Conservation (phyloP, 2,113 vertebrate species). For the Neogale vison region DNA sequence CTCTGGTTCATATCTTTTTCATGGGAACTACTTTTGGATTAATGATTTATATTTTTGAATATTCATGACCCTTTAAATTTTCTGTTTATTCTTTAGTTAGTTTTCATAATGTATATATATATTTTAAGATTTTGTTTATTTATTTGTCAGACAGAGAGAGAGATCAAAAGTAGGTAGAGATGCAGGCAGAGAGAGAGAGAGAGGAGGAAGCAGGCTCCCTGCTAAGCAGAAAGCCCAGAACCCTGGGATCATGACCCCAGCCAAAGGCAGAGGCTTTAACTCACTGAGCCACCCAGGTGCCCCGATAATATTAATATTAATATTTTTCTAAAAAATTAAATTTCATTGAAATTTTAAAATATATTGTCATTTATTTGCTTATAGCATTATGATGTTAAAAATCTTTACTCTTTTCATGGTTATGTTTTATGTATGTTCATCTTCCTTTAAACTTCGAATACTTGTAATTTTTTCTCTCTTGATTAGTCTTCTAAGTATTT, state of each 20-base stretch:
- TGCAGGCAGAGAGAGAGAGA: too few relatives aligned
- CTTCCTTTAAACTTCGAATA: background rate
- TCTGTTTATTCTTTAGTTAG: background rate
- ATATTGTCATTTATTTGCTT: background rate
- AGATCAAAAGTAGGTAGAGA: too few relatives aligned
- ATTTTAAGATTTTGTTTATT: too few relatives aligned
- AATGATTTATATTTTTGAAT: conserved; percentile 29
- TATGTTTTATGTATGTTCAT: background rate
- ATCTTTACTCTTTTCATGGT: background rate
- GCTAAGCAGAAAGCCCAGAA: too few relatives aligned
- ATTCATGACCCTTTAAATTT: background rate
- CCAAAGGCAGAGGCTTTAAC: too few relatives aligned
- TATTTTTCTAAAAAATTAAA: background rate
- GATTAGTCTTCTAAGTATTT: background rate
- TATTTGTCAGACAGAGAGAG: too few relatives aligned
- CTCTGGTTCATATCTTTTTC: conserved; percentile 20
- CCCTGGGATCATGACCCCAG: too few relatives aligned
- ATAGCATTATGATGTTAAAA: background rate
- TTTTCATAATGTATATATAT: background rate
- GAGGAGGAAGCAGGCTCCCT: too few relatives aligned
- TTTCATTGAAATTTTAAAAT: conserved; percentile 22
- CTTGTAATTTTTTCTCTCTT: background rate
- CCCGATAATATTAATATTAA: background rate
- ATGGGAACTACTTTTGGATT: background rate
- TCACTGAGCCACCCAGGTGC: too few relatives aligned